Base-by-base conservation (phyloP, 1,140 invertebrate genomes). In the Apis florea region DNA sequence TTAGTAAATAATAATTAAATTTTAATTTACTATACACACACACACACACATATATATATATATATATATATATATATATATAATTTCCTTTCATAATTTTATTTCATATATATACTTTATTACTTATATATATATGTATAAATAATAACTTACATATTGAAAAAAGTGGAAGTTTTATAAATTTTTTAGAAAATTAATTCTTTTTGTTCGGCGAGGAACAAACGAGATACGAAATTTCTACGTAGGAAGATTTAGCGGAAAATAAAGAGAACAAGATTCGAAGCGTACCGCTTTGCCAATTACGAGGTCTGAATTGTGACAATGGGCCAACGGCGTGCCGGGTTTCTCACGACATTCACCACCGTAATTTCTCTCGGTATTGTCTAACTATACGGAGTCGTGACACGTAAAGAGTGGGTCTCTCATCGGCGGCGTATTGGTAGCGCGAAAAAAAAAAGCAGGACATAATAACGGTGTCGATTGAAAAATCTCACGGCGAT, bases 281-380 rank as follows among this genome's bases (percentile, higher is more conserved):
- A 59, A 82, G 61, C 73, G 53, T n/a, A 26, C 56, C 31, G 40
- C 40, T 67, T 31, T 64, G 73, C 71, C 79, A 86, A 79, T 86
- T 85, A 86, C 49, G 61, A 71, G 71, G n/a, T 19, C 58, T 6
- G 73, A 54, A 17, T 69, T 82, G 71, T 31, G 84, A 83, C 84
- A 85, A 86, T 68, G 80, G 72, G 84, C 71, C 74, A 72, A 83
- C 83, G 67, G 51, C 49, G 63, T 47, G 64, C 59, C 9, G 72
- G n/a, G 68, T 82, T 87, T 87, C 86, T 87, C 86, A 87, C 85
- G 79, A 87, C 78, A 84, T 87, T 87, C 86, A 76, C 49, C 78
- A 53, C 51, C 74, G 85, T 87, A 87, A 87, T 87, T 87, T 87
- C 75, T 87, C 79, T 88, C 58, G 67, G 79, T 74, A 87, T 87